Base-by-base conservation (phyloP, 1,140 invertebrate genomes). In the Tachypleus tridentatus region DNA sequence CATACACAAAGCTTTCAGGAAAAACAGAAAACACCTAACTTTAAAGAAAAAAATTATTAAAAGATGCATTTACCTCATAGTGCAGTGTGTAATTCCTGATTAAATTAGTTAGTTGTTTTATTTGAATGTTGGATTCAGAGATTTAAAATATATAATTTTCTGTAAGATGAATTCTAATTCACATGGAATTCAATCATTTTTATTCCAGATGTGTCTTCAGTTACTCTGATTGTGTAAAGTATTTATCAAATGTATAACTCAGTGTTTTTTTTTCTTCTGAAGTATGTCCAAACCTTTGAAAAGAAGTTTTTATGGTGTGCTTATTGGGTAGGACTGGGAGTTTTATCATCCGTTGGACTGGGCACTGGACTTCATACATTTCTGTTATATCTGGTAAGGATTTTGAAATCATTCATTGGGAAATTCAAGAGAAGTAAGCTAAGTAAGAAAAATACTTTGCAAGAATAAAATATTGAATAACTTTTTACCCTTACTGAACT, bases 321-420 rank as follows among this genome's bases (percentile, higher is more conserved):
- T 6, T 98, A 97, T 81, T 99, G 97, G 97, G 80, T 96, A 67
- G 87, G 93, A 8, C 82, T 99, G 59, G 97, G 97, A 51, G 87
- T 99, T 29, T 82, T 98, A 61, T 98, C 95, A 48, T 98, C 94
- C 7, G 93, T 99, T 58, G 97, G 97, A 3, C 81, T 99, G 51
- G 97, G 97, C 9, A 98, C 95, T 0, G 97, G 97, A 5, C 83
- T 99, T 49, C 97, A 99, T 76, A 99, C 97, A 61, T 99, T 99
- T 81, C 81, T 99, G 9, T 80, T 99, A 53, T 99, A 99, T 77
- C 79, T 99, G 70, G 95, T 96, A 47, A 91, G 92, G 47, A 54
- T 8, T 54, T 54, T 8, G 7, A 7, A n/a, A 8, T n/a, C 7
- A 8, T 54, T 54, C n/a, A 54, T 54, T 54, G 53, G 53, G n/a